Percentiles rank a stretch among this genome's conserved stretches.
These are phyloP conservation scores for Gadopsis bispinosus DNA, from an alignment of 2,797 vertebrate genomes.

Conservation along the genomic window DNA sequence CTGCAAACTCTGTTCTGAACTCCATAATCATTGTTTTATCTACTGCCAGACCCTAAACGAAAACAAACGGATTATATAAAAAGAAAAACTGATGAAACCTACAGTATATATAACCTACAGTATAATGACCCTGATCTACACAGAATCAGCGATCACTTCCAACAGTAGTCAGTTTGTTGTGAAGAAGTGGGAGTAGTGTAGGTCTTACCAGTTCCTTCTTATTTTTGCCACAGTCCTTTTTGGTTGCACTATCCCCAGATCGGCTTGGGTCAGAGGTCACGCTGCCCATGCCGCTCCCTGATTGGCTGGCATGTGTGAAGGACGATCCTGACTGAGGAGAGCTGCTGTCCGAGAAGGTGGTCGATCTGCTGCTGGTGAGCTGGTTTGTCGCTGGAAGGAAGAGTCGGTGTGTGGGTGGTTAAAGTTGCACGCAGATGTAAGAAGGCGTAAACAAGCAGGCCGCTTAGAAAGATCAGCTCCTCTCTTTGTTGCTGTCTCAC, in stretches of 20 bases:
- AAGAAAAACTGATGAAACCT: background rate
- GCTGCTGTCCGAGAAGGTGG: slow-evolving; percentile 28
- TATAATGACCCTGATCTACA: background rate
- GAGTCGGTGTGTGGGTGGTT: slow-evolving; percentile 37
- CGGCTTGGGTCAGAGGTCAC: slow-evolving; percentile 56
- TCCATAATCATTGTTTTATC: background rate
- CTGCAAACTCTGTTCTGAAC: background rate
- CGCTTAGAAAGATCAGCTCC: background rate
- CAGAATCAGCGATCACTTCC: background rate
- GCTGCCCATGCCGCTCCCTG: slow-evolving; percentile 27
- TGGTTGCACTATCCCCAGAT: slow-evolving; percentile 36
- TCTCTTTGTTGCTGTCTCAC: slow-evolving; percentile 5
- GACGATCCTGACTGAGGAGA: slow-evolving; percentile 40
- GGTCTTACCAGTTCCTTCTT: slow-evolving; percentile 70
- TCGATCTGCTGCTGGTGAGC: slow-evolving; percentile 21
- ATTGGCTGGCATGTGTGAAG: slow-evolving; percentile 43
- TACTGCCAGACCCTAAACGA: background rate
- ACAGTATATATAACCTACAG: background rate
- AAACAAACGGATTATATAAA: background rate
- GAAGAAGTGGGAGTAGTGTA: background rate
- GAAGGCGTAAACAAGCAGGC: slow-evolving; percentile 38
- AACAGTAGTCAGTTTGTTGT: background rate
- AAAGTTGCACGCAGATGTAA: slow-evolving; percentile 30
- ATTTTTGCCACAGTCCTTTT: slow-evolving; percentile 62
- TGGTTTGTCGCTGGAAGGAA: slow-evolving; percentile 56